These are phyloP conservation scores for Theretra japonica DNA, from an alignment of 2,888 invertebrate species.

Conservation along the genomic window DNA sequence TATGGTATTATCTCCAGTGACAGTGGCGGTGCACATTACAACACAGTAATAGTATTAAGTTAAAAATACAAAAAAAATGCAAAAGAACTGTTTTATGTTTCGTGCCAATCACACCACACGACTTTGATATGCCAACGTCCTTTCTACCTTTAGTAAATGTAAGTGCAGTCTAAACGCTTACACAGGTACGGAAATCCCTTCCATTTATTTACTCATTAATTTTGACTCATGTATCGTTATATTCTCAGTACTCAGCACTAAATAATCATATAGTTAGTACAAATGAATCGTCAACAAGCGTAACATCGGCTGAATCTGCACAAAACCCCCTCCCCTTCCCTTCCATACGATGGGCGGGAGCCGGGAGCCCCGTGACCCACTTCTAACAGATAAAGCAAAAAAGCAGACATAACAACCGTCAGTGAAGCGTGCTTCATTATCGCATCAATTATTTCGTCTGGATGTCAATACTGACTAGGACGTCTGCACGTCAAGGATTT, in stretches of 20 bases:
- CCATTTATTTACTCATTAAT: no score
- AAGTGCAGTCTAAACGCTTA: no score
- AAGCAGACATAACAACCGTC: slow-evolving; percentile 14
- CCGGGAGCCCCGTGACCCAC: slow-evolving; percentile 9
- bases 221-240: background rate
- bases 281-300: background rate
- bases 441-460: slow-evolving; percentile 8
- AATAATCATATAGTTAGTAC: background rate
- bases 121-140: no score
- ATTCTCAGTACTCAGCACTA: background rate
- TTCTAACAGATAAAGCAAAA: slow-evolving; percentile 21
- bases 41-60: no score
- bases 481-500: background rate
- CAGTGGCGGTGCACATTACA: no score
- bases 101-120: no score
- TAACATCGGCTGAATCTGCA: background rate
- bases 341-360: slow-evolving; percentile 7
- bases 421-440: slow-evolving; percentile 19
- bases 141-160: no score
- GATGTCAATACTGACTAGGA: background rate
- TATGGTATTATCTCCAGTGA: no score
- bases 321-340: background rate
- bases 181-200: no score
- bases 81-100: no score
- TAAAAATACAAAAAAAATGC: no score